phyloP scores from a whole-genome alignment of 2,113 vertebrate genomes.

The Macrotus californicus region DNA sequence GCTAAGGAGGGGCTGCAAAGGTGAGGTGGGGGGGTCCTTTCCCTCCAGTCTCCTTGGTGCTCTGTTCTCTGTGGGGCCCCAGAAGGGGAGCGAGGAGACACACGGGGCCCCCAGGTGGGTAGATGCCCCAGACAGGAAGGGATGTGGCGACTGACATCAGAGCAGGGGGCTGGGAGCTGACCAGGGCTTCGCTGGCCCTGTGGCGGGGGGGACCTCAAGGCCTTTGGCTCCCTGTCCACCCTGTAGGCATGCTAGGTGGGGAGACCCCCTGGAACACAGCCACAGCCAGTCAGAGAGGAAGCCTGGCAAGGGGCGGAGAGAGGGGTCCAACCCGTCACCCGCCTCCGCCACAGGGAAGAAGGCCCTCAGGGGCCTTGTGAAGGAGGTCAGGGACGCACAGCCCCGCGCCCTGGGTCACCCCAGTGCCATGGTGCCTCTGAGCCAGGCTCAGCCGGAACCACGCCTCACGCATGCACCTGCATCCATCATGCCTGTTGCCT shows the following conservation, averaged over 20 bases:
- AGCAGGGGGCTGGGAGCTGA: background rate
- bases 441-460: background rate
- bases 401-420: background rate
- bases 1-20: background rate
- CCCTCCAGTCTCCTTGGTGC: background rate
- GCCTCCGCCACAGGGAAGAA: background rate
- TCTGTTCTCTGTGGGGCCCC: too few species aligned
- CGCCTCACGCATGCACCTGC: background rate
- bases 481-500: background rate
- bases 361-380: rapidly evolving
- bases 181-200: rapidly evolving
- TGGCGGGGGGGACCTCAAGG: too few species aligned
- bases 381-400: background rate
- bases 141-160: rapidly evolving
- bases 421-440: rapidly evolving
- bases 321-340: rapidly evolving
- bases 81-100: background rate
- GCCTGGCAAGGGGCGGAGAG: background rate
- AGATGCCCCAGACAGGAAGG: too few species aligned
- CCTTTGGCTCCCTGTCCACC: background rate
- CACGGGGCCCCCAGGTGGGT: rapidly evolving
- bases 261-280: rapidly evolving
- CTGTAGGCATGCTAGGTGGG: background rate
- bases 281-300: background rate
- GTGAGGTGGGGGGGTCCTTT: background rate